A percentile compares a stretch with the other conserved stretches of the same genome.
phyloP scores from a whole-genome alignment of 1,140 invertebrate genomes.

The Magallana gigas region DNA sequence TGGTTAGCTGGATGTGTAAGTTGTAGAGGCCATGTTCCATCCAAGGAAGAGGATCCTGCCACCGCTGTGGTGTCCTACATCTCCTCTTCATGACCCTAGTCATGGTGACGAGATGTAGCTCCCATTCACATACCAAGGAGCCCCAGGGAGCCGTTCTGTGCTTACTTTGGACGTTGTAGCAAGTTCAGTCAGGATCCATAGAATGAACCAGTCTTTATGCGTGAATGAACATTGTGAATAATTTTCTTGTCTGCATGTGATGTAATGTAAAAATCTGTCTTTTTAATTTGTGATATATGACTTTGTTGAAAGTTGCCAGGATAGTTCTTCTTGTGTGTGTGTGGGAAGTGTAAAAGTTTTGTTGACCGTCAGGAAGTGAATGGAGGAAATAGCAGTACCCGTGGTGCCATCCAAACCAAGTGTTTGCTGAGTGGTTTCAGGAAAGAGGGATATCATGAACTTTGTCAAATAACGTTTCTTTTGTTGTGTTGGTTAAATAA shows the following conservation, averaged over 20 bases:
- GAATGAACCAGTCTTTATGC: background rate
- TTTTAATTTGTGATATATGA: background rate
- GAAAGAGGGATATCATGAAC: too few relatives aligned
- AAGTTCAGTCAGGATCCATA: background rate
- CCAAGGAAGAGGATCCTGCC: background rate
- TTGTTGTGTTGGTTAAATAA: too few relatives aligned
- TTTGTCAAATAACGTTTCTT: too few relatives aligned
- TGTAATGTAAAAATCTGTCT: background rate
- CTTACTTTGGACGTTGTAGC: background rate
- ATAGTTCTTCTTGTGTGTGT: too few relatives aligned
- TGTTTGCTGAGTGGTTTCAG: too few relatives aligned
- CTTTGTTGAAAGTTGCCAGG: background rate
- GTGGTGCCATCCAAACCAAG: too few relatives aligned
- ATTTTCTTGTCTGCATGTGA: background rate
- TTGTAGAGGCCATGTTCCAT: background rate
- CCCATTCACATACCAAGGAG: background rate
- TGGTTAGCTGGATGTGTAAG: background rate
- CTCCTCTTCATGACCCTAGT: constrained; percentile 37
- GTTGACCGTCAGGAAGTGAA: too few relatives aligned
- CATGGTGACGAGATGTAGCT: constrained; percentile 31
- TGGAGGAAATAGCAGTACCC: too few relatives aligned
- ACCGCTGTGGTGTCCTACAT: constrained; percentile 1
- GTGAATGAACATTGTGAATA: constrained; percentile 13
- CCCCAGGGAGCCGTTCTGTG: background rate
- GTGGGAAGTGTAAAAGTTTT: too few relatives aligned